Base-by-base conservation (phyloP, 2,797 vertebrate genomes). In the Sciurus carolinensis region DNA sequence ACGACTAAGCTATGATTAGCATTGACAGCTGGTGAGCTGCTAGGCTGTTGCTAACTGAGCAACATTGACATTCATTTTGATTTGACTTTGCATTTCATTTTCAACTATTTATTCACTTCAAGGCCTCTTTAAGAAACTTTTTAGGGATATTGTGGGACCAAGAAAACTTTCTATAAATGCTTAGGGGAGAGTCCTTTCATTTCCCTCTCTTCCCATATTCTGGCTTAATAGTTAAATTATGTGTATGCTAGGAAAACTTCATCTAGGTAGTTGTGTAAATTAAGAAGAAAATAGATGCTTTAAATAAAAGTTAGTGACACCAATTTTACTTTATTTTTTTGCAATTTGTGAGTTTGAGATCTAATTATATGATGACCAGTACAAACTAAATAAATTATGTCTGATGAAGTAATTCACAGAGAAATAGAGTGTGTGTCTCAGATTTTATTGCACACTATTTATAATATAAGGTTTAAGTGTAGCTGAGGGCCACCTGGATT, bases 81-180 rank as follows among this genome's bases (percentile, higher is more conserved):
- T 98, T 98, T 97, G 97, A 98, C 96, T 97, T 98, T 96, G 96
- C 96, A 97, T 98, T 98, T 97, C 96, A 97, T 96, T 98, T 97
- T 97, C 96, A 97, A 97, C 96, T 97, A 97, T 95, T 97, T 98
- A 97, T 98, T 97, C 97, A 96, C 95, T 96, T 94, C 92, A 93
- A 98, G 92, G 75, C 75, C 95, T 97, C 94, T 97, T 97, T 92
- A 96, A 96, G 91, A 96, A 97, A 97, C 96, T 98, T 98, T 96
- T 95, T 91, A 91, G 62, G 83, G 90, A 96, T 97, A 80, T 95
- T 93, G 95, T 95, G 77, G 92, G 72, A 59, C 15, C 15, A 54
- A 94, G 75, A 71, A 97, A 98, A 95, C 91, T 98, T 96, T 97
- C 93, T 95, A 79, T 97, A 98, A 93, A 97, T 96, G 91, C 86